These are phyloP conservation scores for Apus apus DNA, from an alignment of 2,113 vertebrate species.

Conservation along the genomic window DNA sequence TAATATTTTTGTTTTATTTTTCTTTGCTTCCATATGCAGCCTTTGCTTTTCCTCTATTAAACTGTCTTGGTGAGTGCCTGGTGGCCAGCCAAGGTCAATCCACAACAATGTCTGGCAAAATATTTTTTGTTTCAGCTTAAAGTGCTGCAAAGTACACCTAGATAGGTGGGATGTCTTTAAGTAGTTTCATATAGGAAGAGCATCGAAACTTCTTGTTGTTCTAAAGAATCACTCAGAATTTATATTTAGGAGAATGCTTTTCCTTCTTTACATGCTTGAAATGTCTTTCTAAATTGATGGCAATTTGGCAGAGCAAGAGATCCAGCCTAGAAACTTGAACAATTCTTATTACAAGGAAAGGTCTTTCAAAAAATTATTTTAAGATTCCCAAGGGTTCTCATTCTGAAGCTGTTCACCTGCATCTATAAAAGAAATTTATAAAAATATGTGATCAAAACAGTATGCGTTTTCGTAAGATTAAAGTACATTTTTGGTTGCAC, in stretches of 20 bases:
- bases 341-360: not conserved
- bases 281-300: not conserved
- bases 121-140: not conserved
- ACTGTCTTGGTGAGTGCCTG: not conserved
- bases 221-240: not conserved
- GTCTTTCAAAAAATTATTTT: not conserved
- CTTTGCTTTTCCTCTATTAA: not conserved
- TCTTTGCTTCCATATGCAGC: not conserved
- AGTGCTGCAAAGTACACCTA: not conserved
- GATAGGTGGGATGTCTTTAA: not conserved
- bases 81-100: not conserved
- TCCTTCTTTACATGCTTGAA: not conserved
- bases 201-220: not conserved
- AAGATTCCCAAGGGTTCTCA: not conserved
- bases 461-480: not conserved
- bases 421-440: not conserved
- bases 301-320: not conserved
- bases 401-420: not conserved
- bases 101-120: accelerated
- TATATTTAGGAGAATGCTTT: not conserved
- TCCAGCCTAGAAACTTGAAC: not conserved
- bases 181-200: not conserved
- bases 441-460: not conserved
- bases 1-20: not conserved
- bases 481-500: not conserved